These are phyloP conservation scores for Epirrhoe alternata DNA, from an alignment of 2,888 invertebrate species.

Conservation along the genomic window DNA sequence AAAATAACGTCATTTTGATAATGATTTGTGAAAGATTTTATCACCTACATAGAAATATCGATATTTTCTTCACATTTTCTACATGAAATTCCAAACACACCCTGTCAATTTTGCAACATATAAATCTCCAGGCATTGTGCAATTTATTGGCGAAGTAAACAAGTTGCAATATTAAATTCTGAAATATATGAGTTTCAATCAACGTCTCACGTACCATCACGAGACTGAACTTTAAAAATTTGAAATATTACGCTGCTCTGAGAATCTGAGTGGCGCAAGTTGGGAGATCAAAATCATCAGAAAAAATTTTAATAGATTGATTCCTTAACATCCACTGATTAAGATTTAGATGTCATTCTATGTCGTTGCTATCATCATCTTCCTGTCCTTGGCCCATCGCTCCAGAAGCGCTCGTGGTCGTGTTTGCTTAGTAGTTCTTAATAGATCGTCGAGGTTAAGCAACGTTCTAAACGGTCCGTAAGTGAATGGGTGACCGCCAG, in stretches of 20 bases:
- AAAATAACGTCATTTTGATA: neutral
- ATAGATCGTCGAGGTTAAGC: too few relatives aligned
- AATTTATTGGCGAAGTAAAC: slow-evolving; percentile 53
- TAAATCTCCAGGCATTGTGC: slow-evolving; percentile 43
- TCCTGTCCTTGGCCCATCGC: too few relatives aligned
- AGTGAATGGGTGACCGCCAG: too few relatives aligned
- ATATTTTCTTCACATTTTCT: neutral
- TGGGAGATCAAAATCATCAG: slow-evolving; percentile 26
- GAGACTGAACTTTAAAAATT: slow-evolving; percentile 67
- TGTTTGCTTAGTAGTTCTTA: too few relatives aligned
- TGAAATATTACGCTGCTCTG: slow-evolving; percentile 68
- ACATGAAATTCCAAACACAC: slow-evolving; percentile 18
- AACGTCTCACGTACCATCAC: slow-evolving; percentile 59
- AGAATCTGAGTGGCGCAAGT: slow-evolving; percentile 43
- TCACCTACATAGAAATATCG: too few relatives aligned
- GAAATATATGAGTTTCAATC: slow-evolving; percentile 71
- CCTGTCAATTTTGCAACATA: slow-evolving; percentile 25
- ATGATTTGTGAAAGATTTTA: neutral
- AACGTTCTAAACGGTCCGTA: too few relatives aligned
- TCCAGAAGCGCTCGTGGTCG: too few relatives aligned
- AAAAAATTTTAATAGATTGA: neutral
- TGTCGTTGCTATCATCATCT: too few relatives aligned
- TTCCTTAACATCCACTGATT: too few relatives aligned
- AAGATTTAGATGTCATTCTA: too few relatives aligned
- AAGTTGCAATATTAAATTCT: slow-evolving; percentile 60